Evolutionary conservation across 2,113 vertebrate genomes (phyloP).

Genomic region (Pelmatolapia mariae): DNA sequence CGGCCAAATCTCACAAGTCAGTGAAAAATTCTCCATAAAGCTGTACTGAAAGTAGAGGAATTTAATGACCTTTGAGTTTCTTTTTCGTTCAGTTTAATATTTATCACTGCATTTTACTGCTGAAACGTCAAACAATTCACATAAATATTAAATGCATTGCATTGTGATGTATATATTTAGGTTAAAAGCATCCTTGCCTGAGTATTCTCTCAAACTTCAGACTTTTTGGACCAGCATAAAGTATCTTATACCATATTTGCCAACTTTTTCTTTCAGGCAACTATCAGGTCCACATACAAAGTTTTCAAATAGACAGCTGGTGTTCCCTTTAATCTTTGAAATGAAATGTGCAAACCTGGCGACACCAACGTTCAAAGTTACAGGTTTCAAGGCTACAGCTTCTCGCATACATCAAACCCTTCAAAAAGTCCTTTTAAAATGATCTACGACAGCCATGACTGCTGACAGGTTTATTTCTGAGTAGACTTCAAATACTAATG

Average conservation of each 20-base stretch:
- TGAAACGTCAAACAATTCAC: background rate
- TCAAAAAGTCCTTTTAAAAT: background rate
- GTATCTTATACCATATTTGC: background rate
- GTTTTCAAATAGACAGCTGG: background rate
- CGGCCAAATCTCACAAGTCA: conserved; percentile 15
- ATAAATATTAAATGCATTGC: background rate
- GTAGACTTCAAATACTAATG: background rate
- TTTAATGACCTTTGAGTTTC: background rate
- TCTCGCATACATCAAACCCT: background rate
- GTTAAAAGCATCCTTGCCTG: background rate
- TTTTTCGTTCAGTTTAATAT: background rate
- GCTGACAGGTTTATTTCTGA: background rate
- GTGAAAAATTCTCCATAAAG: conserved; percentile 6
- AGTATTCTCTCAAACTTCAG: background rate
- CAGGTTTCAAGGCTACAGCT: background rate
- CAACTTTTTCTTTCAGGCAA: background rate
- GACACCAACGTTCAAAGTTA: background rate
- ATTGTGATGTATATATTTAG: background rate
- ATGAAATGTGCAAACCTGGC: background rate
- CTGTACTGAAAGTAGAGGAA: background rate
- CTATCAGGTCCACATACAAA: background rate
- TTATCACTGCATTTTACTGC: background rate
- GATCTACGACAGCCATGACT: background rate
- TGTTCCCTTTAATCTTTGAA: background rate
- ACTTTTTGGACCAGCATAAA: background rate